Percentiles rank a stretch among this genome's conserved stretches.
Evolutionary conservation across 2,888 invertebrate species (phyloP).

Genomic region (Romanomermis culicivorax): DNA sequence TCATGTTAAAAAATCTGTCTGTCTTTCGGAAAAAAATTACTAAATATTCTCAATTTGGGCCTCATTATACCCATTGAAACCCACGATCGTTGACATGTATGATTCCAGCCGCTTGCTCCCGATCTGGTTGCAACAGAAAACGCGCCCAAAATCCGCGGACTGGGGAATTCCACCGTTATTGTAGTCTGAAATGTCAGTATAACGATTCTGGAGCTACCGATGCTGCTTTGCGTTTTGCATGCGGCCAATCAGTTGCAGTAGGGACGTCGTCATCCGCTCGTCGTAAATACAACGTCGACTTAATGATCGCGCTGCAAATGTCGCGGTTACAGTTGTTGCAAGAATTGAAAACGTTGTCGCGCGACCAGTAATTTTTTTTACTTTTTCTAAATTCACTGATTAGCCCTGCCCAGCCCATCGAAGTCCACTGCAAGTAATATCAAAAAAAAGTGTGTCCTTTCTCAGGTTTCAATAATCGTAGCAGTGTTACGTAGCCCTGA

Average conservation of each 20-base stretch:
- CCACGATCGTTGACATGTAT: too few relatives aligned
- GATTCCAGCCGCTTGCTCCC: constrained; percentile 29
- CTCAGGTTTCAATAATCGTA: too few relatives aligned
- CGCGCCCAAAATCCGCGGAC: constrained; percentile 36
- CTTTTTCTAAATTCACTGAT: background rate
- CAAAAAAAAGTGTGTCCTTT: background rate
- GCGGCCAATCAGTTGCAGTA: background rate
- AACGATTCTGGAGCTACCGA: background rate
- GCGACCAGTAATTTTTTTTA: constrained; percentile 1
- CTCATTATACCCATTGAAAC: too few relatives aligned
- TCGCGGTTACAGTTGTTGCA: constrained; percentile 45
- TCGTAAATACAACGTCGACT: constrained; percentile 41
- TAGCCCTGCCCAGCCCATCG: background rate
- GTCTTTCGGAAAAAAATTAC: too few relatives aligned
- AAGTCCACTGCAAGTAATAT: background rate
- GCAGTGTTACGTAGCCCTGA: too few relatives aligned
- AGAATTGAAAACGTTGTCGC: constrained; percentile 31
- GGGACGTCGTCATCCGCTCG: background rate
- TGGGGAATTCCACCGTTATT: constrained; percentile 37
- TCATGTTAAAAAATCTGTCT: too few relatives aligned
- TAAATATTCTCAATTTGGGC: too few relatives aligned
- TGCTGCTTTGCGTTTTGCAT: background rate
- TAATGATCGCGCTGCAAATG: constrained; percentile 46
- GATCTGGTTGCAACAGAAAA: constrained; percentile 32
- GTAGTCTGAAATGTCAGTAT: constrained; percentile 33